phyloP scores from a whole-genome alignment of 2,888 invertebrate genomes.

The Drosophila greeni region DNA sequence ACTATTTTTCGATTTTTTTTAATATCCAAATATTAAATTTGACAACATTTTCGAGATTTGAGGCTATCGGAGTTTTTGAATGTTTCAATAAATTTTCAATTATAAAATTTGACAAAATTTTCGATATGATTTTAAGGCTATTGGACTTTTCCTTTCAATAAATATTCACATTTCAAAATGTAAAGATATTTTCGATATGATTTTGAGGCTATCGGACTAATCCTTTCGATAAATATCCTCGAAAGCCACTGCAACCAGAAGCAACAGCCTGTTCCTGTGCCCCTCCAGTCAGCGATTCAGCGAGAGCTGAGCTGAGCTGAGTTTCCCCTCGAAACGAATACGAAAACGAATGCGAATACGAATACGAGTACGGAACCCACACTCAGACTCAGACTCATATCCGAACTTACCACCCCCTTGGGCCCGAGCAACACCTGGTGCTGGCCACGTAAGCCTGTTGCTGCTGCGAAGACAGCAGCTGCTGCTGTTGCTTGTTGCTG shows the following conservation, averaged over 20 bases:
- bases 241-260: background rate
- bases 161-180: background rate
- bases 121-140: no score
- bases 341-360: background rate
- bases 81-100: no score
- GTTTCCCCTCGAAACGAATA: constrained; percentile 23
- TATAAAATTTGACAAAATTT: no score
- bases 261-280: background rate
- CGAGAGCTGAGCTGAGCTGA: constrained; percentile 35
- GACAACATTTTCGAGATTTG: background rate
- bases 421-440: constrained; percentile 44
- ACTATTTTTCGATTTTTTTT: background rate
- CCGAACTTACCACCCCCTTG: constrained; percentile 11
- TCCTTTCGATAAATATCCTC: background rate
- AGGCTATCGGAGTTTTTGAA: no score
- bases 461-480: constrained; percentile 35
- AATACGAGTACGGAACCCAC: background rate
- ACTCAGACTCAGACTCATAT: background rate
- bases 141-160: no score
- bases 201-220: background rate
- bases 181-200: background rate
- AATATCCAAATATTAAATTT: background rate
- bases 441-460: constrained; percentile 57
- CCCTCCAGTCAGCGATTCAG: constrained; percentile 37
- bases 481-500: no score